These are phyloP conservation scores for Anguilla rostrata DNA, from an alignment of 2,113 vertebrate genomes.

Conservation along the genomic window DNA sequence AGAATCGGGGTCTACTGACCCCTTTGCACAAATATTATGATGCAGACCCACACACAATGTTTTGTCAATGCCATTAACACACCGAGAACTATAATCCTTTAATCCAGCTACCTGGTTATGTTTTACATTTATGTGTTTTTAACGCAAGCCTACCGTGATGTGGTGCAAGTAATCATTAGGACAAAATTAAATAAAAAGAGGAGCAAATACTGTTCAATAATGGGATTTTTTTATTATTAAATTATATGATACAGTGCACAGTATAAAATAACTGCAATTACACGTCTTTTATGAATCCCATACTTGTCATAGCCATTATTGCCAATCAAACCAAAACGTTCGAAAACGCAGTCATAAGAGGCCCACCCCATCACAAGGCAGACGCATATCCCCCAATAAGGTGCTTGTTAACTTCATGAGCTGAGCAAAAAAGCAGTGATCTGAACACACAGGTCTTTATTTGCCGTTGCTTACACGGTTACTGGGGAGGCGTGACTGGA, in stretches of 20 bases:
- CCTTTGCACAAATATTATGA: neutral
- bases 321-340: slow-evolving; percentile 13
- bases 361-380: neutral
- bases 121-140: neutral
- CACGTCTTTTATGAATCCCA: slow-evolving; percentile 6
- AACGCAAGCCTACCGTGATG: neutral
- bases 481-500: neutral
- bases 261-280: slow-evolving; percentile 20
- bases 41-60: neutral
- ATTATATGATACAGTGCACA: slow-evolving; percentile 15
- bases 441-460: neutral
- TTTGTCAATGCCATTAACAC: neutral
- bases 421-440: neutral
- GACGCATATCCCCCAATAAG: neutral
- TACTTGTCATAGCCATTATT: neutral
- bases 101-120: neutral
- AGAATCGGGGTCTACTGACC: neutral
- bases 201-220: neutral
- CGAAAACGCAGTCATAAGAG: neutral
- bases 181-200: neutral
- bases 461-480: neutral
- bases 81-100: neutral
- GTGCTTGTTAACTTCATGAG: neutral
- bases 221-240: slow-evolving; percentile 24
- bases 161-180: neutral